phyloP scores from a whole-genome alignment of 1,140 invertebrate genomes.

The Druon quercuslanigerum region DNA sequence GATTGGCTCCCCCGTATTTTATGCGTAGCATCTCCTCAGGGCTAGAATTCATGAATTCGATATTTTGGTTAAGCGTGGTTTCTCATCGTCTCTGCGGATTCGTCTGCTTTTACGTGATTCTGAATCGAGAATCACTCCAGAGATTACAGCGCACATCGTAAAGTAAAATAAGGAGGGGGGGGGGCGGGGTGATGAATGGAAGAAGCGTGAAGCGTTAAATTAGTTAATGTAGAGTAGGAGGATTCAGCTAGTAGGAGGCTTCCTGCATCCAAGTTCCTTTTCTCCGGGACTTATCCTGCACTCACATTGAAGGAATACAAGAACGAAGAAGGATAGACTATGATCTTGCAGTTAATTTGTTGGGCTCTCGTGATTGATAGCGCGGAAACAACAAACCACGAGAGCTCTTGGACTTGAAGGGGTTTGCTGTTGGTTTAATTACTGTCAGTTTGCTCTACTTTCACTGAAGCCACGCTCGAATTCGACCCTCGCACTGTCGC shows the following conservation, averaged over 20 bases:
- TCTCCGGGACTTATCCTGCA: not conserved
- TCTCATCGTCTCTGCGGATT: not conserved
- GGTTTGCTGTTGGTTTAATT: conserved; percentile 19
- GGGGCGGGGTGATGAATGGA: no score
- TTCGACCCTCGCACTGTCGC: not conserved
- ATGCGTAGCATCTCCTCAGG: not conserved
- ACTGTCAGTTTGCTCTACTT: conserved; percentile 10
- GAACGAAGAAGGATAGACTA: not conserved
- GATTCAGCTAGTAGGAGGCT: no score
- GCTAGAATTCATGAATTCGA: conserved; percentile 11
- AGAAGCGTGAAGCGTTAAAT: no score
- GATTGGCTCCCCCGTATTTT: not conserved
- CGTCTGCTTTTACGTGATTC: not conserved
- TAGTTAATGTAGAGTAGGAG: no score
- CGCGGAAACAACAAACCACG: conserved; percentile 10
- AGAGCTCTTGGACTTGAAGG: conserved; percentile 16
- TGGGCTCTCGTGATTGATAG: conserved; percentile 6
- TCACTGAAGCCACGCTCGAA: not conserved
- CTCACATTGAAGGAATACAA: not conserved
- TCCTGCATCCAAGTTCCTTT: no score
- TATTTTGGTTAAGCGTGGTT: not conserved
- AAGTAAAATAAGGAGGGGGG: no score
- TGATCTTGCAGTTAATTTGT: conserved; percentile 6
- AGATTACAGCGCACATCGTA: no score
- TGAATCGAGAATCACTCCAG: not conserved